Conservation (phyloP, 2,888 invertebrate species). For the Athrips mouffetella region DNA sequence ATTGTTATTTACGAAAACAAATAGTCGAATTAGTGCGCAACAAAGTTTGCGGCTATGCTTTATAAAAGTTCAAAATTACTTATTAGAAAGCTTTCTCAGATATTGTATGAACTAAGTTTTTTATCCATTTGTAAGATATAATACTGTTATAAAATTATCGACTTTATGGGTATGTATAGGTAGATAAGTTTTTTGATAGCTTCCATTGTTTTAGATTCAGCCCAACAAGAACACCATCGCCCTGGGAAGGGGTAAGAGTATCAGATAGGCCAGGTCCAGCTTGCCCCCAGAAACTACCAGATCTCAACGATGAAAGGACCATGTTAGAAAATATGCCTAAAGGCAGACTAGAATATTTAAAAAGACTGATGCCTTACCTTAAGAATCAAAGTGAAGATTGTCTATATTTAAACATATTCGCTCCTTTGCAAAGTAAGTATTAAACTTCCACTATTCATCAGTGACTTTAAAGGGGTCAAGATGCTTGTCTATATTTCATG, state of each 20-base stretch:
- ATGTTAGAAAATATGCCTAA: constrained; percentile 92
- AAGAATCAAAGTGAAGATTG: constrained; percentile 98
- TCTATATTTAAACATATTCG: constrained; percentile 97
- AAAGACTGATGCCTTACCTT: constrained; percentile 92
- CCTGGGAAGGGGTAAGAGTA: constrained; percentile 92
- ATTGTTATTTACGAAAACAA: too few species aligned
- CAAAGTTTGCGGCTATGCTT: too few species aligned
- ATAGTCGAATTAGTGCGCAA: too few species aligned
- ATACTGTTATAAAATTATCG: too few species aligned
- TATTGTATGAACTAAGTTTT: too few species aligned
- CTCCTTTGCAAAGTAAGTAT: constrained; percentile 93
- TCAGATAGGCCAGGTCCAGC: constrained; percentile 90
- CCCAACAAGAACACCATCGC: constrained; percentile 94
- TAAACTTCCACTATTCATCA: constrained; percentile 29
- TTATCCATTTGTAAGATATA: too few species aligned
- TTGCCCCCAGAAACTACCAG: constrained; percentile 93
- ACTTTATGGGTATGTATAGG: too few species aligned
- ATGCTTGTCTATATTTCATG: too few species aligned
- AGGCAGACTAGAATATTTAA: constrained; percentile 93
- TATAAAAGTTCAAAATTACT: too few species aligned
- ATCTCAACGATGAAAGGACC: constrained; percentile 88
- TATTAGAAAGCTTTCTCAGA: too few species aligned
- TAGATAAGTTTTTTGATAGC: too few species aligned
- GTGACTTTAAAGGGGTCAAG: too few species aligned
- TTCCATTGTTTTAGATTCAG: constrained; percentile 89